Conservation (phyloP, 2,888 invertebrate genomes). For the Lasioglossum lativentre region DNA sequence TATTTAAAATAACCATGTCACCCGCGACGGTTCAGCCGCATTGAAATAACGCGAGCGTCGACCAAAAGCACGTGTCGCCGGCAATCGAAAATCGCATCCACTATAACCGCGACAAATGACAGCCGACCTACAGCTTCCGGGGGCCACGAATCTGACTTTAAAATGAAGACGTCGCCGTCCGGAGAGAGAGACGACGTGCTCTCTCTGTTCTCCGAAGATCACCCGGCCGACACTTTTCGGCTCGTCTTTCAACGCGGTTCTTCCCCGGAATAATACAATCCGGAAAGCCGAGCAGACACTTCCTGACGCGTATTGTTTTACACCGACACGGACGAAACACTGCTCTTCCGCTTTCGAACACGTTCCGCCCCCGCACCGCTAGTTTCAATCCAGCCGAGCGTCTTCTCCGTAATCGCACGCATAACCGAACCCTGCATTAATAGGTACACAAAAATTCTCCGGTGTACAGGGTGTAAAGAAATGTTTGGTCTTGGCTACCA, state of each 20-base stretch:
- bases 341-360: neutral
- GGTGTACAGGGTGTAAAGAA: too few relatives aligned
- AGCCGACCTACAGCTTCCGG: slow-evolving; percentile 23
- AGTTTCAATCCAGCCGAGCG: neutral
- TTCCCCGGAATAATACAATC: slow-evolving; percentile 39
- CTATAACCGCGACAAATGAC: slow-evolving; percentile 30
- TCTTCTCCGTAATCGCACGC: neutral
- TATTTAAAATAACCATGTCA: neutral
- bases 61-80: neutral
- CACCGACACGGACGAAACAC: slow-evolving; percentile 33
- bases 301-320: slow-evolving; percentile 48
- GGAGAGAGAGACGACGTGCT: neutral
- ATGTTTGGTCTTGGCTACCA: too few relatives aligned
- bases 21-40: neutral
- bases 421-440: too few relatives aligned
- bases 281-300: slow-evolving; percentile 25
- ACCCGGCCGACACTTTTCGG: slow-evolving; percentile 39
- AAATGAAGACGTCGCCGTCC: slow-evolving; percentile 52
- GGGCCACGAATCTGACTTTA: slow-evolving; percentile 55
- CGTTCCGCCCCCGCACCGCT: neutral
- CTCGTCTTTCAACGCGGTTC: slow-evolving; percentile 14
- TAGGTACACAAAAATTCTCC: too few relatives aligned
- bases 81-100: neutral
- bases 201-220: neutral
- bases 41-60: too few relatives aligned